These are phyloP conservation scores for Nemotelus pantherinus DNA, from an alignment of 2,888 invertebrate species.

Conservation along the genomic window DNA sequence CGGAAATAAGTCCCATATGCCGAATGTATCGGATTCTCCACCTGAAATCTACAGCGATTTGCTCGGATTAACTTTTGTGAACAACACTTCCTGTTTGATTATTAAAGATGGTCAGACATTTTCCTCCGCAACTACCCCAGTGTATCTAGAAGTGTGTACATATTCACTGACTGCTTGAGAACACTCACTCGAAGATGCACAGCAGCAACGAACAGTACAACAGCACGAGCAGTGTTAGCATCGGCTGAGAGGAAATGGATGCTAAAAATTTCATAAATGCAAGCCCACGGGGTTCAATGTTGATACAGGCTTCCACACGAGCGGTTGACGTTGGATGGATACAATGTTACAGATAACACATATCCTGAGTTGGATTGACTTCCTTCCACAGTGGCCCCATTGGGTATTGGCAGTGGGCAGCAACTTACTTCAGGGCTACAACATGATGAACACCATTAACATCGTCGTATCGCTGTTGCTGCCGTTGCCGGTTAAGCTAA, in stretches of 20 bases:
- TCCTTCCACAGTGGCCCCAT: conserved; percentile 16
- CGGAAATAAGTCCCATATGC: too few species aligned
- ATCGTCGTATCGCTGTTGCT: background rate
- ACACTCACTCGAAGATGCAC: background rate
- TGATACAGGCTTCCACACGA: background rate
- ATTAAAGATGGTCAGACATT: conserved; percentile 18
- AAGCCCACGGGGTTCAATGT: conserved; percentile 1
- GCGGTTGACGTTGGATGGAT: background rate
- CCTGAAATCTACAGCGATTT: too few species aligned
- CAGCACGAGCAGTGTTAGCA: background rate
- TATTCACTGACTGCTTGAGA: background rate
- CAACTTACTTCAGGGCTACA: conserved; percentile 12
- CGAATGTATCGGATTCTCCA: too few species aligned
- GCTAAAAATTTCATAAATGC: conserved; percentile 26
- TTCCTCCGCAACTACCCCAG: background rate
- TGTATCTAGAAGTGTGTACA: background rate
- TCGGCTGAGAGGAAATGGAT: background rate
- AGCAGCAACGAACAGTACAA: background rate
- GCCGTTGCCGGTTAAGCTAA: conserved; percentile 50
- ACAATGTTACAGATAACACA: conserved; percentile 5
- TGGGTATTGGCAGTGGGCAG: conserved; percentile 5
- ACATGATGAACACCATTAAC: conserved; percentile 28
- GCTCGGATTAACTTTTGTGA: background rate
- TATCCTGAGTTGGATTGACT: conserved; percentile 12
- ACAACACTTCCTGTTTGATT: conserved; percentile 5